These are phyloP conservation scores for Asarcornis scutulata DNA, from an alignment of 2,113 vertebrate genomes.

Conservation along the genomic window DNA sequence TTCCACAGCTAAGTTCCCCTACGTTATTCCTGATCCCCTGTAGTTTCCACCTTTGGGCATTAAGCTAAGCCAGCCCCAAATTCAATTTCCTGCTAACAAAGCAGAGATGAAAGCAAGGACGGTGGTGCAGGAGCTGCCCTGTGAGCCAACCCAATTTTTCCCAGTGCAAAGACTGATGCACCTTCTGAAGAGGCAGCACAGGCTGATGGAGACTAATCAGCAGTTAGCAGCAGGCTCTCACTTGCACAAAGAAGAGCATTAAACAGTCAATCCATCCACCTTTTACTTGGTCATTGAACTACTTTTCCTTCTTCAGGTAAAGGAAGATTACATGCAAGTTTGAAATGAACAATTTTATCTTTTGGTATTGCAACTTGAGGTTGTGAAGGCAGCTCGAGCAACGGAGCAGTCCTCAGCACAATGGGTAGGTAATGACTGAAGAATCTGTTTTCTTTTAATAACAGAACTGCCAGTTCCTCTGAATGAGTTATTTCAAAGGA, in stretches of 20 bases:
- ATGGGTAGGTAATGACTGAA: background rate
- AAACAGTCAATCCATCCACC: background rate
- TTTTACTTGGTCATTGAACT: background rate
- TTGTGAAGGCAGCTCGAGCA: background rate
- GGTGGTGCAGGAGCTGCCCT: background rate
- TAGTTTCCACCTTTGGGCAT: background rate
- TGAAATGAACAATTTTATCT: background rate
- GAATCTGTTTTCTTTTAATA: background rate
- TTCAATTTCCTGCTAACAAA: background rate
- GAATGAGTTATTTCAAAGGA: background rate
- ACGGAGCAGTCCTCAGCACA: background rate
- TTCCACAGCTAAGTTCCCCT: background rate
- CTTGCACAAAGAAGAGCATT: background rate
- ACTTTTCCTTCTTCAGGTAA: background rate
- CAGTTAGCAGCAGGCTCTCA: background rate
- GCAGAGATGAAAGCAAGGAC: too few species aligned
- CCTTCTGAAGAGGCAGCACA: background rate
- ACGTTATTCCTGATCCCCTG: background rate
- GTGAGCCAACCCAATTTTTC: too few species aligned
- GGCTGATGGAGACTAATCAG: background rate
- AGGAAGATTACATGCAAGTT: background rate
- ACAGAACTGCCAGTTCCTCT: background rate
- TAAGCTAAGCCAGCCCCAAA: background rate
- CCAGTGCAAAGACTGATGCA: background rate
- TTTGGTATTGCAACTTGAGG: background rate